A percentile compares a stretch with the other conserved stretches of the same genome.
phyloP scores from a whole-genome alignment of 2,888 invertebrate genomes.

The Danaus chrysippus region DNA sequence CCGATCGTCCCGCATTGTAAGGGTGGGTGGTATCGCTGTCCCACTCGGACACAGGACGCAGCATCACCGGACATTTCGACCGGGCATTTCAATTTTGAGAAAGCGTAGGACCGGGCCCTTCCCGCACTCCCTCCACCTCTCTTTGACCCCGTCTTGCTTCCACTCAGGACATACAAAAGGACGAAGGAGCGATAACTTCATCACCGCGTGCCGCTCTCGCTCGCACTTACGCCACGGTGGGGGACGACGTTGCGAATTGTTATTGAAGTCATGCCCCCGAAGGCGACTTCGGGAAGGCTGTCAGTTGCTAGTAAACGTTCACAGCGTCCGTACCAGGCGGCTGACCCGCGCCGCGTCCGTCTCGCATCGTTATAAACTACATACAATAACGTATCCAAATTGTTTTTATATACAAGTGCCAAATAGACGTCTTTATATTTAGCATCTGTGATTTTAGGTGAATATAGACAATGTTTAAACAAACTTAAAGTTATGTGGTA shows the following conservation, averaged over 20 bases:
- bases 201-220: constrained; percentile 71
- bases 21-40: constrained; percentile 77
- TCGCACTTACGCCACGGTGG: constrained; percentile 74
- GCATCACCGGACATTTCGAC: constrained; percentile 80
- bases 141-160: constrained; percentile 63
- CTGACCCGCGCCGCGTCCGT: constrained; percentile 53
- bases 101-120: constrained; percentile 75
- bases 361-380: constrained; percentile 56
- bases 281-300: constrained; percentile 79
- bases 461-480: constrained; percentile 37
- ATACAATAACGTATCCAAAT: constrained; percentile 40
- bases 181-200: constrained; percentile 80
- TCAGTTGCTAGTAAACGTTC: constrained; percentile 77
- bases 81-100: constrained; percentile 81
- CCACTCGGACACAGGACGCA: constrained; percentile 79
- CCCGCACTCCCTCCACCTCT: constrained; percentile 52
- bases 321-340: constrained; percentile 72
- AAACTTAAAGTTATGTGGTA: constrained; percentile 45
- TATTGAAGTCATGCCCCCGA: constrained; percentile 80
- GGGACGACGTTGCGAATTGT: constrained; percentile 80
- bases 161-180: constrained; percentile 79
- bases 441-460: constrained; percentile 56
- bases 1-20: constrained; percentile 75
- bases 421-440: constrained; percentile 46
- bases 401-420: constrained; percentile 65